Base-by-base conservation (phyloP, 2,888 invertebrate genomes). In the Eulithis prunata region DNA sequence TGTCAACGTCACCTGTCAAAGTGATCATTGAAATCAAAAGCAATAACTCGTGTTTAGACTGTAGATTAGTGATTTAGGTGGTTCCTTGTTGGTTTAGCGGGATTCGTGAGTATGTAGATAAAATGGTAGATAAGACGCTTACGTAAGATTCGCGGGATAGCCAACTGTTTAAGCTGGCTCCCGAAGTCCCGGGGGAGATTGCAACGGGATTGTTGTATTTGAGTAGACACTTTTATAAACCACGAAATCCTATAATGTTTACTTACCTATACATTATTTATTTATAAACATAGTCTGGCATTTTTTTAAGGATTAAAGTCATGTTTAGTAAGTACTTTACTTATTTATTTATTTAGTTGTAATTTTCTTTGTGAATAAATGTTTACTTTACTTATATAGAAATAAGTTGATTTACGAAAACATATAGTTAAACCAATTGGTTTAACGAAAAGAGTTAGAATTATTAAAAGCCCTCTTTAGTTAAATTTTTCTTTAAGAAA, bases 111-210 rank as follows among this genome's bases (percentile, higher is more conserved):
- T 91, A 91, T 90, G 78, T 84, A 80, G 81, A 79, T 82, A 78
- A 80, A 77, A 77, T 78, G 65, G 77, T 75, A 76, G 76, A 84
- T 81, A 75, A 81, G 84, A 83, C 85, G 82, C 89, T 92, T 92
- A 92, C 91, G 90, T 92, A 92, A 91, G 91, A 78, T 68, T 78
- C 79, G 81, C 80, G 78, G 79, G 80, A 75, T 67, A 77, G 67
- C 69, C 70, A 73, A 77, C 73, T 75, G 77, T 75, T 79, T 75
- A 74, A 77, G 57, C 47, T 69, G 21, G 21, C 21, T 21, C 21
- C 21, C 21, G 21, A 21, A 21, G 21, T 21, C 62, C 59, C 64
- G 46, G 1, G 66, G 64, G 67, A 64, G 46, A 12, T 28, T 57
- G 47, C 52, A 56, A 47, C 43, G 13, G 58, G 58, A 47, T 59